These are phyloP conservation scores for Anorthoa munda DNA, from an alignment of 2,888 invertebrate genomes.

Conservation along the genomic window DNA sequence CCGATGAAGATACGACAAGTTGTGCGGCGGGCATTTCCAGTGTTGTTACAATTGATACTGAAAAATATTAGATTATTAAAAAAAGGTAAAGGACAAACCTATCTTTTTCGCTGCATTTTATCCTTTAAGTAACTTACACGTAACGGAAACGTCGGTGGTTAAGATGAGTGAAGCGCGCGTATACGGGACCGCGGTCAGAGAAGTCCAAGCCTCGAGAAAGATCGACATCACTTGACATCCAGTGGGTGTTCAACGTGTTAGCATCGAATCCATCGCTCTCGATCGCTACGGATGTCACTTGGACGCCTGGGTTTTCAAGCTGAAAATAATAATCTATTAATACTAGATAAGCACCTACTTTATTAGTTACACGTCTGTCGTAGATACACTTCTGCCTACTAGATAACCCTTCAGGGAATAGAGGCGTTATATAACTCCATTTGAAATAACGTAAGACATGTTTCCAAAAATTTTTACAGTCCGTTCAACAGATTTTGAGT, in stretches of 20 bases:
- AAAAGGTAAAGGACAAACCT: not conserved
- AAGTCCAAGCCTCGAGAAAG: constrained; percentile 96
- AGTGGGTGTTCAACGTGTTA: constrained; percentile 93
- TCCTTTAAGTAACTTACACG: constrained; percentile 78
- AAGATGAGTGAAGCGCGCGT: constrained; percentile 94
- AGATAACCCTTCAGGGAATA: too few relatives aligned
- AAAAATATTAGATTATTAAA: constrained; percentile 17
- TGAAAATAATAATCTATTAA: constrained; percentile 70
- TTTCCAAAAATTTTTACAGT: too few relatives aligned
- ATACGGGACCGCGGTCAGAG: constrained; percentile 92
- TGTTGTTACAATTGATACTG: constrained; percentile 90
- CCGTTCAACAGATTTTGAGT: too few relatives aligned
- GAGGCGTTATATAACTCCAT: too few relatives aligned
- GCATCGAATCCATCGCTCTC: constrained; percentile 84
- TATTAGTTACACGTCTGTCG: not conserved
- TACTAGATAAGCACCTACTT: not conserved
- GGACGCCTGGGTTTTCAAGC: constrained; percentile 92
- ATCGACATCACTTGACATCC: constrained; percentile 95
- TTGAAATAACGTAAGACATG: too few relatives aligned
- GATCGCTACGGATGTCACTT: constrained; percentile 87
- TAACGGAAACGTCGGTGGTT: constrained; percentile 94
- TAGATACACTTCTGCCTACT: too few relatives aligned
- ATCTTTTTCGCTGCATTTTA: not conserved
- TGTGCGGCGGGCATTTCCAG: constrained; percentile 86
- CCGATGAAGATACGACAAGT: constrained; percentile 94